phyloP scores from a whole-genome alignment of 1,140 invertebrate species.

The Caenorhabditis inopinata region DNA sequence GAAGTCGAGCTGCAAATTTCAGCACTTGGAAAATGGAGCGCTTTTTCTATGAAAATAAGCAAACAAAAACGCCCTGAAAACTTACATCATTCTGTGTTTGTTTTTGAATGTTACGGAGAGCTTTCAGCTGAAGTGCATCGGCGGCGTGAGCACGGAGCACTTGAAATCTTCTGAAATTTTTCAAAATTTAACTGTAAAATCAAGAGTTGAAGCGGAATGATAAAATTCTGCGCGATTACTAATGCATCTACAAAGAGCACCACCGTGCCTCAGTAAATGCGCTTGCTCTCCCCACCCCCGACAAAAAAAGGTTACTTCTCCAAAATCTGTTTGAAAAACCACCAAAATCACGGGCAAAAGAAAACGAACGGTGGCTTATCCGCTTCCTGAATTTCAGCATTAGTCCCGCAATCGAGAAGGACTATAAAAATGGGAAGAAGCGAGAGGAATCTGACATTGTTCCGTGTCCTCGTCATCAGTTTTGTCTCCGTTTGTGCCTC shows the following conservation, averaged over 20 bases:
- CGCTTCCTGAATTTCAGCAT: background rate
- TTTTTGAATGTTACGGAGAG: background rate
- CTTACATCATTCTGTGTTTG: background rate
- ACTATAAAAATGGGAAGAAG: background rate
- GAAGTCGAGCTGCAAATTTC: slow-evolving; percentile 68
- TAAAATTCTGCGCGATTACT: too few species aligned
- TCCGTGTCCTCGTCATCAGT: background rate
- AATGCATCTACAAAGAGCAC: too few species aligned
- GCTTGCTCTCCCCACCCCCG: too few species aligned
- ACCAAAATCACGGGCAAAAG: too few species aligned
- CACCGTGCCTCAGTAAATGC: too few species aligned
- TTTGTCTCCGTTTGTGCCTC: background rate
- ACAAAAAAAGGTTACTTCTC: too few species aligned
- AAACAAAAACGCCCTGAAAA: background rate
- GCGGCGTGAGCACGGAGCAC: slow-evolving; percentile 1
- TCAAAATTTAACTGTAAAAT: too few species aligned
- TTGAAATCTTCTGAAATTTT: slow-evolving; percentile 20
- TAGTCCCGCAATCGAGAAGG: background rate
- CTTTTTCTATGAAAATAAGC: background rate
- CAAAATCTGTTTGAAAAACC: too few species aligned
- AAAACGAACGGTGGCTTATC: background rate
- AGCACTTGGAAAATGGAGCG: background rate
- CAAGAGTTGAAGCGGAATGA: too few species aligned
- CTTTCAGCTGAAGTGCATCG: background rate
- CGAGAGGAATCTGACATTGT: too few species aligned